Base-by-base conservation (phyloP, 2,113 vertebrate species). In the Otolemur garnettii region DNA sequence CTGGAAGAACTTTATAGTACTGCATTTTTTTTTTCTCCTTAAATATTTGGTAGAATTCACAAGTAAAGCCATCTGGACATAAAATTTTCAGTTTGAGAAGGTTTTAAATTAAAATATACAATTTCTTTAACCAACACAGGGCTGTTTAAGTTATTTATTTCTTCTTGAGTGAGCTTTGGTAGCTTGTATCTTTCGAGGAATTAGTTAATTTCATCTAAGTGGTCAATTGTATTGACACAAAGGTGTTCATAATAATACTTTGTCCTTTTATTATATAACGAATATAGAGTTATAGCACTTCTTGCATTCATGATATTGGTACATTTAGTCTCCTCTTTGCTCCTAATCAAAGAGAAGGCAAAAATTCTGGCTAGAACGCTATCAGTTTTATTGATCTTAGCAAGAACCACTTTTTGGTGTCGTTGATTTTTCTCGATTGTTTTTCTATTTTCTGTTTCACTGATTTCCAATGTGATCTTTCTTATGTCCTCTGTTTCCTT, bases 101-200 rank as follows among this genome's bases (percentile, higher is more conserved):
- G 42, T 64, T 38, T 80, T 55, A 75, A 45, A 74, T 26, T 72
- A 35, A n/a, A 72, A 35, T n/a, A 64, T 68, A 5, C 14, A 88
- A 26, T 66, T 74, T 55, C 42, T 59, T 92, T 68, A 59, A 42
- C 87, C 24, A 66, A 13, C 59, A n/a, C n/a, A 30, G 35, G 68
- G 7, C 30, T 74, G 17, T 74, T 82, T 15, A 53, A 7, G 26
- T 87, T 92, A 22, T 68, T 68, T 77, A 64, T 64, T 64, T 28
- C 50, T 92, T 92, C 50, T 75, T 13, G 6, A 60, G 12, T 68
- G 66, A 75, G 4, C 9, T 28, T 81, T 75, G 45, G 26, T 60
- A 75, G 8, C 72, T 66, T 89, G 18, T 82, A 21, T 82, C 83
- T 92, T 87, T 92, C 30, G 68, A 68, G 60, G 84, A 88, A 53